Evolutionary conservation across 2,113 vertebrate species (phyloP).

Genomic region (Etia nguti): DNA sequence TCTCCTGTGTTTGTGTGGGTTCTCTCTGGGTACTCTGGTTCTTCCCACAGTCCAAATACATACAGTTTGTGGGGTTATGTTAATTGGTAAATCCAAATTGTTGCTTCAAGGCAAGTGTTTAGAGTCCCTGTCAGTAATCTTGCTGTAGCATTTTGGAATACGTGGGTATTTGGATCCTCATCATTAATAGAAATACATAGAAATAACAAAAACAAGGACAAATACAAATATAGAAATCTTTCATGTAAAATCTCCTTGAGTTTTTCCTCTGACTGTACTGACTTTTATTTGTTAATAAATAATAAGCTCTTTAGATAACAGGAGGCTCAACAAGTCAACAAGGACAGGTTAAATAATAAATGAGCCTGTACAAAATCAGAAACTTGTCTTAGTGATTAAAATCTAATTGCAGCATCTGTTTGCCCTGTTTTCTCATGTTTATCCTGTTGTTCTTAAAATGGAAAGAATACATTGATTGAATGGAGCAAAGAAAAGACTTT

Average conservation of each 20-base stretch:
- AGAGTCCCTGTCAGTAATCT: background rate
- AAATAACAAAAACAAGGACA: background rate
- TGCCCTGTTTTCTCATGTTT: background rate
- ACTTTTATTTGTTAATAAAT: background rate
- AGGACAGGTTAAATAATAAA: background rate
- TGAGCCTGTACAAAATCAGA: background rate
- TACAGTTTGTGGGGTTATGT: background rate
- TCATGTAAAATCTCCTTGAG: background rate
- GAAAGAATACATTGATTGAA: background rate
- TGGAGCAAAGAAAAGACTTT: background rate
- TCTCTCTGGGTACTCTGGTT: background rate
- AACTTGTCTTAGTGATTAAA: background rate
- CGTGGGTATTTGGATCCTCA: background rate
- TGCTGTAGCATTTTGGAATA: background rate
- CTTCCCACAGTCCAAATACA: background rate
- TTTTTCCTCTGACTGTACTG: background rate
- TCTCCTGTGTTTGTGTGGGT: background rate
- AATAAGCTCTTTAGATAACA: accelerated
- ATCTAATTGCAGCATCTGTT: background rate
- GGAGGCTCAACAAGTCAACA: background rate
- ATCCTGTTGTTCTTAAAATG: background rate
- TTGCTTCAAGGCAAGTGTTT: background rate
- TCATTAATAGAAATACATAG: background rate
- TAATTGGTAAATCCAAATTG: background rate
- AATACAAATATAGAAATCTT: background rate